These are phyloP conservation scores for Actinia tenebrosa DNA, from an alignment of 64 coral and sea anemone genomes.

Conservation along the genomic window DNA sequence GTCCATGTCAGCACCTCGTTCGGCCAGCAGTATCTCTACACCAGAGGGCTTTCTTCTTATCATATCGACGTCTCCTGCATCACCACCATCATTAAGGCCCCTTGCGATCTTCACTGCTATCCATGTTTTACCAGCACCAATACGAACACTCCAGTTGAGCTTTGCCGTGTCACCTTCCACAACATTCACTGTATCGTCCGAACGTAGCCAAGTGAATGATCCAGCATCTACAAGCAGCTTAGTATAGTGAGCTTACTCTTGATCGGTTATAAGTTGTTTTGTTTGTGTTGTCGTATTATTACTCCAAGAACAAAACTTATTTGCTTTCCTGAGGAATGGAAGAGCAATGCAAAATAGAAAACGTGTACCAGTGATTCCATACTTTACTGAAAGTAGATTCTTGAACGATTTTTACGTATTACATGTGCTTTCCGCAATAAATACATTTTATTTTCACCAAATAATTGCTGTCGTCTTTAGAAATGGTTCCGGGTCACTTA, in stretches of 20 bases:
- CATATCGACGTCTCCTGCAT: background rate
- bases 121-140: background rate
- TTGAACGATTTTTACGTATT: too few species aligned
- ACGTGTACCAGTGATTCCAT: background rate
- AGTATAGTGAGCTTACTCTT: background rate
- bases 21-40: background rate
- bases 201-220: background rate
- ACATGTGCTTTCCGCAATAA: too few species aligned
- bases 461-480: too few species aligned
- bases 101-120: background rate
- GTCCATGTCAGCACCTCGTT: background rate
- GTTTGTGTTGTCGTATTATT: background rate
- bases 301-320: background rate
- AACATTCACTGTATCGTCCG: background rate
- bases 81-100: background rate
- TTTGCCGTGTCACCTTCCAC: background rate
- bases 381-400: background rate
- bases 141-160: background rate
- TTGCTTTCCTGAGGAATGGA: background rate
- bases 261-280: background rate
- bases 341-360: background rate
- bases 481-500: too few species aligned
- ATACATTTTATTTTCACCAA: too few species aligned
- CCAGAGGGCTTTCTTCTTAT: background rate
- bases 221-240: background rate